Conservation (phyloP, 2,797 vertebrate genomes). For the Lithobates sylvaticus region DNA sequence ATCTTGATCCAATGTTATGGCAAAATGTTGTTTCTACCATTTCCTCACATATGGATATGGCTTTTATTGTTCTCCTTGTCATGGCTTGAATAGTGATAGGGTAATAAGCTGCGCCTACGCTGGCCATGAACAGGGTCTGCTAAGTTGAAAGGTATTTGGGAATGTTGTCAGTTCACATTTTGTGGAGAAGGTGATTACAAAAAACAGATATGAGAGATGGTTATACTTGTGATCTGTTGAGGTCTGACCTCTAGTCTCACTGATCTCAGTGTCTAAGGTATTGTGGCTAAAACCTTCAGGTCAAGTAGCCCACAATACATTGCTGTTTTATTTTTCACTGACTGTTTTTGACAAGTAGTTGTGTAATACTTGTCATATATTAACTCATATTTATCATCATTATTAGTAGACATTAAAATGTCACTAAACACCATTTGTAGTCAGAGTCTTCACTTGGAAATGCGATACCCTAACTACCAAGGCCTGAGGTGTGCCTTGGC, state of each 20-base stretch:
- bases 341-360: too few species aligned
- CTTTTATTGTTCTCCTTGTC: conserved; percentile 24
- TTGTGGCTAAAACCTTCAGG: too few species aligned
- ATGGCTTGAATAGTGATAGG: not conserved
- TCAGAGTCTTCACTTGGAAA: too few species aligned
- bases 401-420: too few species aligned
- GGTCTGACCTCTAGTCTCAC: not conserved
- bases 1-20: conserved; percentile 45
- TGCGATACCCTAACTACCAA: too few species aligned
- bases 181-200: not conserved
- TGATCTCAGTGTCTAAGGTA: not conserved
- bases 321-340: too few species aligned
- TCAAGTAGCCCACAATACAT: too few species aligned
- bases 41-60: conserved; percentile 48
- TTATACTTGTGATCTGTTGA: not conserved
- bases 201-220: not conserved
- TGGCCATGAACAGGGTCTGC: conserved; percentile 1
- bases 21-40: conserved; percentile 28
- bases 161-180: conserved; percentile 16
- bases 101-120: conserved; percentile 10
- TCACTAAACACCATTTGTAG: too few species aligned
- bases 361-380: too few species aligned
- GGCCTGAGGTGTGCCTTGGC: too few species aligned
- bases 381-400: too few species aligned
- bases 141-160: conserved; percentile 8